A percentile compares a stretch with the other conserved stretches of the same genome.
These are phyloP conservation scores for Acanthococcus lagerstroemiae DNA, from an alignment of 2,888 invertebrate genomes.

Conservation along the genomic window DNA sequence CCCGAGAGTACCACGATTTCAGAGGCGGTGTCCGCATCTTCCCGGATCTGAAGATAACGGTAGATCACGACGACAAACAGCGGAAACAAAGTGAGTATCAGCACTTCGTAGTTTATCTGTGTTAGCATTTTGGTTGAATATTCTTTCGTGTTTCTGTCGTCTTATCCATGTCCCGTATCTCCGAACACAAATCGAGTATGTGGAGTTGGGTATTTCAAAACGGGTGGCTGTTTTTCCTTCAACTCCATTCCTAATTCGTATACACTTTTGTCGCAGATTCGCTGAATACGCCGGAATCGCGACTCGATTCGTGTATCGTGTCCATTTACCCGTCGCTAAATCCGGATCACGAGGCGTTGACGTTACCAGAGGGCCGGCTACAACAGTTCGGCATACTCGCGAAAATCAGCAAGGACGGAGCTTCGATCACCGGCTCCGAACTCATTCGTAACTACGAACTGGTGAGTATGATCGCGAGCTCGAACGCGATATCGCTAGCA, in stretches of 20 bases:
- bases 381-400: slow-evolving; percentile 66
- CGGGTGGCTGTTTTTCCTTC: neutral
- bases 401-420: slow-evolving; percentile 82
- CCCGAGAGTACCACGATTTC: slow-evolving; percentile 77
- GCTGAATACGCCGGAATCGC: slow-evolving; percentile 47
- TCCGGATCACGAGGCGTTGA: slow-evolving; percentile 86
- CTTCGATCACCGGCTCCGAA: slow-evolving; percentile 67
- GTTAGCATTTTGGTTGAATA: neutral
- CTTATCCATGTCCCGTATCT: neutral
- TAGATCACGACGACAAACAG: slow-evolving; percentile 41
- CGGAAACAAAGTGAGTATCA: slow-evolving; percentile 32
- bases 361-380: slow-evolving; percentile 65
- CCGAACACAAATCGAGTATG: no score
- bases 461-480: slow-evolving; percentile 44
- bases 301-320: slow-evolving; percentile 85
- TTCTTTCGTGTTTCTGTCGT: neutral
- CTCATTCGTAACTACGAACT: slow-evolving; percentile 67
- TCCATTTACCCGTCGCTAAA: slow-evolving; percentile 90
- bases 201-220: neutral
- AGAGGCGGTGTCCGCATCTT: slow-evolving; percentile 78
- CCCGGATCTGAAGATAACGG: slow-evolving; percentile 69
- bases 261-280: slow-evolving; percentile 39
- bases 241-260: neutral
- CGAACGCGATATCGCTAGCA: neutral
- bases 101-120: neutral